Base-by-base conservation (phyloP, 2,888 invertebrate species). In the Gonocerus acuteangulatus region DNA sequence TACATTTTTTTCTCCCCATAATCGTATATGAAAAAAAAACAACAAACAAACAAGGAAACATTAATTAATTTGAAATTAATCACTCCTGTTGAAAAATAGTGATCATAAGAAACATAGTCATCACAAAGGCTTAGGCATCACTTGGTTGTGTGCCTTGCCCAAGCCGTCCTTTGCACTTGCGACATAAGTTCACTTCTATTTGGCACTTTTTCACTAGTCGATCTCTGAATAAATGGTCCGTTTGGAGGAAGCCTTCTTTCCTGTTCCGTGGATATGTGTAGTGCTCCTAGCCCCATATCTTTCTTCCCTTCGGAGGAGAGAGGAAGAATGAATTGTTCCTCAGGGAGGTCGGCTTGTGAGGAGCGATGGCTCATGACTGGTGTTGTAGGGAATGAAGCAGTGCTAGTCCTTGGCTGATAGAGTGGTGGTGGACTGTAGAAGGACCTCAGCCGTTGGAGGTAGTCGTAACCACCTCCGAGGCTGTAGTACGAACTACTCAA, bases 121-220 rank as follows among this genome's bases (percentile, higher is more conserved):
- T 4, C 9, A 4, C 9, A 39, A 39, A 39, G n/a, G 39, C 4
- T 15, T n/a, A 39, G 22, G 51, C 44, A 42, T 57, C 75, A 90
- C 76, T 90, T 91, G 32, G 90, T 91, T 23, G 91, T 92, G 72
- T 91, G 91, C 69, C 91, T 79, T 18, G 89, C 89, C 90, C 90
- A 91, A 65, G 85, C 83, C 6, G 87, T 84, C 67, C 90, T 79
- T 71, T 85, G 85, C 68, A 91, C 82, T 69, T 89, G 87, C 21
- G 84, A 83, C 87, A 90, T 88, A 72, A 89, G 79, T 72, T 90
- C 89, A 74, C 86, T 90, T 58, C 89, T 82, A 71, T 89, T 86
- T 3, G 90, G 89, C 63, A 90, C 85, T 73, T 88, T 87, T 71
- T 90, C 91, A 75, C 90, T 90, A 27, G 89, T 89, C 49, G 87